Percentiles rank a stretch among this genome's conserved stretches.
Conservation (phyloP, 2,888 invertebrate genomes). For the Endotricha flammealis region DNA sequence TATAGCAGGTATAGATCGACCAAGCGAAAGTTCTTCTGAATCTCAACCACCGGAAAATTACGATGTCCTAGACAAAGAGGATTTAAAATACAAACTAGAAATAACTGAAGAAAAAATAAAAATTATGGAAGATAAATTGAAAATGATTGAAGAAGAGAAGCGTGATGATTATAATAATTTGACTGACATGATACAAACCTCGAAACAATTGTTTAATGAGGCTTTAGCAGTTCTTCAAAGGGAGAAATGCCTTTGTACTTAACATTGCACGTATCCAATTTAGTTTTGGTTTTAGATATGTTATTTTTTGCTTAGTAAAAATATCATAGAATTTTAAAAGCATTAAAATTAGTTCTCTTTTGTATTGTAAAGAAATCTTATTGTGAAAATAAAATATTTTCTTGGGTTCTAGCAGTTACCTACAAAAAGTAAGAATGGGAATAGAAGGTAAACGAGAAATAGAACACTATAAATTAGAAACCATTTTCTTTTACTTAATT, state of each 20-base stretch:
- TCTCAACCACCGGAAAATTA: constrained; percentile 36
- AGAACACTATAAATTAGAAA: too few species aligned
- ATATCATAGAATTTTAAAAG: too few species aligned
- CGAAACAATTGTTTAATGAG: constrained; percentile 76
- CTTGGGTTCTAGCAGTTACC: too few species aligned
- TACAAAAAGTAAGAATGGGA: too few species aligned
- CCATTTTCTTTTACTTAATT: too few species aligned
- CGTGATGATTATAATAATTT: constrained; percentile 75
- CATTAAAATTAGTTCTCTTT: too few species aligned
- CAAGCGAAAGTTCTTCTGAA: constrained; percentile 45
- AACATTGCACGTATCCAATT: constrained; percentile 25
- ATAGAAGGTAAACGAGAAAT: too few species aligned
- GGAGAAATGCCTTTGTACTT: constrained; percentile 61
- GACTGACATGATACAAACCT: constrained; percentile 77
- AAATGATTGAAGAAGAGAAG: constrained; percentile 81
- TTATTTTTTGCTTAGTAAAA: too few species aligned
- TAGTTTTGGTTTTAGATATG: constrained; percentile 7
- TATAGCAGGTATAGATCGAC: constrained; percentile 34
- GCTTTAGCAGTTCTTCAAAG: constrained; percentile 64
- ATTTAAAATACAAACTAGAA: constrained; percentile 71
- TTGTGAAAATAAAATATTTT: too few species aligned
- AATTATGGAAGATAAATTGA: constrained; percentile 80
- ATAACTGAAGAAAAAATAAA: constrained; percentile 82
- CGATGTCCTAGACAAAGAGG: constrained; percentile 56
- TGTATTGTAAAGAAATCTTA: too few species aligned